phyloP scores from a whole-genome alignment of 2,113 vertebrate species.

The Gnathonemus echidnorhynchus region DNA sequence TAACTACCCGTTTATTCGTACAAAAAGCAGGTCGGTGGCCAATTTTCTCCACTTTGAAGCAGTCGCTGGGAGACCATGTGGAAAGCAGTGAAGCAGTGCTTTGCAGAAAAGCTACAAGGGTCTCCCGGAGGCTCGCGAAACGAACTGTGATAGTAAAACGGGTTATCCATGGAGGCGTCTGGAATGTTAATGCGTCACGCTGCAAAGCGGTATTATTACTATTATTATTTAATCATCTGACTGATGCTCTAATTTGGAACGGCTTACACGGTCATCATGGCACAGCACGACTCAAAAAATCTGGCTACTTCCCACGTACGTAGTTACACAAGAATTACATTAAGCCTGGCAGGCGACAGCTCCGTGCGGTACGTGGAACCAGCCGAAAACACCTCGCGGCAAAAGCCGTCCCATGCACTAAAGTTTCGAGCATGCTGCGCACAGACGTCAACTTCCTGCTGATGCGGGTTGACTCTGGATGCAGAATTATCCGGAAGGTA shows the following conservation, averaged over 20 bases:
- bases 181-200: not conserved
- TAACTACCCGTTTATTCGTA: not conserved
- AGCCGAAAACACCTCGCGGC: not conserved
- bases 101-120: not conserved
- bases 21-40: not conserved
- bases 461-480: not conserved
- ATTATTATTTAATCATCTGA: constrained; percentile 14
- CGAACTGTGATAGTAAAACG: not conserved
- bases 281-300: not conserved
- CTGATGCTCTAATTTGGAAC: constrained; percentile 2
- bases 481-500: not conserved
- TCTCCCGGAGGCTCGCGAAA: not conserved
- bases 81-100: not conserved
- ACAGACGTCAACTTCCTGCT: not conserved
- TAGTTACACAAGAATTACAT: not conserved
- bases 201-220: not conserved
- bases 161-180: not conserved
- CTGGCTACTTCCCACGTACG: not conserved
- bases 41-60: not conserved
- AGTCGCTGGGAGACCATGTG: not conserved
- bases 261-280: not conserved
- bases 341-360: not conserved
- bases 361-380: not conserved
- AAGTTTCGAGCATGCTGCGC: not conserved
- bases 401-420: not conserved